phyloP scores from a whole-genome alignment of 2,113 vertebrate species.

The Gyps fulvus region DNA sequence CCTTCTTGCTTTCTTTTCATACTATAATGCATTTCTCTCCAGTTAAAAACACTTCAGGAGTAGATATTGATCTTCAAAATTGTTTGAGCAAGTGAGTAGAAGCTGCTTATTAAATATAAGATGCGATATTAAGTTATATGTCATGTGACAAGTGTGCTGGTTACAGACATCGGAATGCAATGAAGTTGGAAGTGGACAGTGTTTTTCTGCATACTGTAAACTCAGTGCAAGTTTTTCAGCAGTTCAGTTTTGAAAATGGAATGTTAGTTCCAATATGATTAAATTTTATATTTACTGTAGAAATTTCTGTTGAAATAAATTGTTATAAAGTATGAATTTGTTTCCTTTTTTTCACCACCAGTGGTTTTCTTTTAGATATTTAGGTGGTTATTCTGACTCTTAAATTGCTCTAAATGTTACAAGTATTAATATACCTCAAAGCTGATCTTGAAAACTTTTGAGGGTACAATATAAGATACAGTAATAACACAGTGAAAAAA shows the following conservation, averaged over 20 bases:
- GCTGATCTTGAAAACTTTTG: not conserved
- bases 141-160: not conserved
- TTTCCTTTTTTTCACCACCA: not conserved
- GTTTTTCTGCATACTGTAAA: not conserved
- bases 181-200: not conserved
- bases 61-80: not conserved
- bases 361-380: not conserved
- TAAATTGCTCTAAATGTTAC: not conserved
- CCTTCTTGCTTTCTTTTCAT: not conserved
- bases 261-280: not conserved
- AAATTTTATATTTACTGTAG: not conserved
- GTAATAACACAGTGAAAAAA: not conserved
- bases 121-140: not conserved
- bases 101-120: not conserved
- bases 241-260: not conserved
- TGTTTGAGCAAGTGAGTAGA: not conserved
- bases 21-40: not conserved
- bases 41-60: not conserved
- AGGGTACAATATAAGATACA: not conserved
- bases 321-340: not conserved
- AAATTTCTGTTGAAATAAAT: not conserved
- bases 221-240: not conserved
- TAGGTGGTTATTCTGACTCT: not conserved
- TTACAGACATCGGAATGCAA: not conserved
- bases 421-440: not conserved